These are phyloP conservation scores for Muschampia plurimacula DNA, from an alignment of 2,888 invertebrate species.

Conservation along the genomic window DNA sequence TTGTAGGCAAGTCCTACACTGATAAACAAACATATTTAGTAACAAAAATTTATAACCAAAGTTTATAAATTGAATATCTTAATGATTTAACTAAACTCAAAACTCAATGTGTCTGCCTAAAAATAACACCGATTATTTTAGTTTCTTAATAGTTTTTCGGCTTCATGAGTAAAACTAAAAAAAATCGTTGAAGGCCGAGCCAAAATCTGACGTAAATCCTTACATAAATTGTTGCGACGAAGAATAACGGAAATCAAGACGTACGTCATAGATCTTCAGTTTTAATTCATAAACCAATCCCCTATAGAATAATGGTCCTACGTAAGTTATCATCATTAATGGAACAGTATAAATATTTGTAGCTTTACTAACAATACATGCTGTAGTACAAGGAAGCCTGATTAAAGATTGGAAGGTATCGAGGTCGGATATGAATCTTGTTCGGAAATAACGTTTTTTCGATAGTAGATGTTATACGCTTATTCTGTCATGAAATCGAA, in stretches of 20 bases:
- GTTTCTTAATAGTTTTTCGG: background rate
- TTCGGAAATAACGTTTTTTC: background rate
- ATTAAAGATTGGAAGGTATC: background rate
- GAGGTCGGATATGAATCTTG: background rate
- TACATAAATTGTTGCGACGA: background rate
- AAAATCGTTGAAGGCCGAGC: conserved; percentile 2
- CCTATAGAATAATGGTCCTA: background rate
- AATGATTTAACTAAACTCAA: too few species aligned
- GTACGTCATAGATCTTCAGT: background rate
- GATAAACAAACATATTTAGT: too few species aligned
- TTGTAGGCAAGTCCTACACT: background rate
- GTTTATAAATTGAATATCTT: too few species aligned
- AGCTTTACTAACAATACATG: conserved; percentile 1
- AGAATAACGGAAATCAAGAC: background rate
- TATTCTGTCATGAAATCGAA: background rate
- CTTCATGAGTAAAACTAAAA: background rate
- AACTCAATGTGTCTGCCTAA: background rate
- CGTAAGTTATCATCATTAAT: background rate
- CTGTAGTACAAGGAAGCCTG: background rate
- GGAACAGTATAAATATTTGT: background rate
- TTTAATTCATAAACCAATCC: background rate
- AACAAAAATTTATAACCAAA: background rate
- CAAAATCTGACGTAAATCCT: background rate
- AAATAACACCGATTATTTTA: background rate
- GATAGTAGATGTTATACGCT: background rate